These are phyloP conservation scores for Sciurus niger DNA, from an alignment of 2,113 vertebrate species.

Conservation along the genomic window DNA sequence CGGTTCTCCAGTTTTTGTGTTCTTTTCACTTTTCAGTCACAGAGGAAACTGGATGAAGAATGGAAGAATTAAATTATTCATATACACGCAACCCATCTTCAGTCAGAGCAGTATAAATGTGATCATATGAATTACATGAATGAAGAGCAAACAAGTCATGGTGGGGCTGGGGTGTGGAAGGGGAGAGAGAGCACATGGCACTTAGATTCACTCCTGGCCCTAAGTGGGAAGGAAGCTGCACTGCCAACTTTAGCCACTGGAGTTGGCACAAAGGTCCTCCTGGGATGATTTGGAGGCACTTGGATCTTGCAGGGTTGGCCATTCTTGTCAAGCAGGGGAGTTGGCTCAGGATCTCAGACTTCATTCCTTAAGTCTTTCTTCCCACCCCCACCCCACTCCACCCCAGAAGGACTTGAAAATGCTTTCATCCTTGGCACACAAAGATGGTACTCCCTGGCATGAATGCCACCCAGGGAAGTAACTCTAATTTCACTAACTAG, in stretches of 20 bases:
- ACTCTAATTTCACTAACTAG: constrained; percentile 13
- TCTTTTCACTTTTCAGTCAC: constrained; percentile 86
- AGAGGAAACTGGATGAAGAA: constrained; percentile 87
- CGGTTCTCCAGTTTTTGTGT: constrained; percentile 88
- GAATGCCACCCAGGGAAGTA: constrained; percentile 44
- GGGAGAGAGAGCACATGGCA: constrained; percentile 46
- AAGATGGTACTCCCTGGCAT: constrained; percentile 35
- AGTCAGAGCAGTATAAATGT: constrained; percentile 74
- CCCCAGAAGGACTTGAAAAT: constrained; percentile 16
- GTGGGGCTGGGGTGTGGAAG: constrained; percentile 11
- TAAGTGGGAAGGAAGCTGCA: constrained; percentile 51
- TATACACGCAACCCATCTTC: constrained; percentile 73
- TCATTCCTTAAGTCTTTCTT: not conserved
- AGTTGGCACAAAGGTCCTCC: constrained; percentile 73
- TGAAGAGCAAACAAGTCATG: constrained; percentile 76
- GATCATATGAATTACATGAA: constrained; percentile 76
- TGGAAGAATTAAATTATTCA: constrained; percentile 80
- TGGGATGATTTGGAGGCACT: constrained; percentile 28
- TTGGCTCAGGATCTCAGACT: constrained; percentile 65
- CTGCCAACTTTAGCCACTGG: constrained; percentile 70
- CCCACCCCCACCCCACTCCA: not conserved
- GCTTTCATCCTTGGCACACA: constrained; percentile 26
- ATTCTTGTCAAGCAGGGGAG: constrained; percentile 79
- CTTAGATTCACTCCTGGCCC: constrained; percentile 41
- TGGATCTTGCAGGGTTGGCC: constrained; percentile 60